Evolutionary conservation across 2,113 vertebrate species (phyloP).

Genomic region (Poicephalus gulielmi): DNA sequence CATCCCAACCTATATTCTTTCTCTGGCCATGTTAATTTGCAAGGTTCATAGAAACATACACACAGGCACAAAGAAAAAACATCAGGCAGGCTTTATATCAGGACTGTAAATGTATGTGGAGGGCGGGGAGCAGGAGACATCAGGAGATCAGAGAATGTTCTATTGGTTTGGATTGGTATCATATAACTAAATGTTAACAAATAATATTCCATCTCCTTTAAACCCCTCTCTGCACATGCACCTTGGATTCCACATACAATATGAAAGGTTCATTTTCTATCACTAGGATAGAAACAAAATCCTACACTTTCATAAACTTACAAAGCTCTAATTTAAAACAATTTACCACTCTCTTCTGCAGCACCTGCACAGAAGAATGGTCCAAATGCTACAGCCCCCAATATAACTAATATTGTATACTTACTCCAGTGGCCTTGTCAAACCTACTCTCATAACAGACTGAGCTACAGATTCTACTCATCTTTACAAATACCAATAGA

Average conservation of each 20-base stretch:
- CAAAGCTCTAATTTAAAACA: not conserved
- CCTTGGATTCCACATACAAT: not conserved
- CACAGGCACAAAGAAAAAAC: not conserved
- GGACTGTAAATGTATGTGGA: not conserved
- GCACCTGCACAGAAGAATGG: not conserved
- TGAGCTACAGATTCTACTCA: not conserved
- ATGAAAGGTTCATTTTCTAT: not conserved
- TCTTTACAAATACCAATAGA: not conserved
- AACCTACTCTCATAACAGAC: not conserved
- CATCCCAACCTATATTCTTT: not conserved
- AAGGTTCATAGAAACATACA: not conserved
- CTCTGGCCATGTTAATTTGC: not conserved
- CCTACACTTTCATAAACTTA: not conserved
- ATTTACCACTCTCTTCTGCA: not conserved
- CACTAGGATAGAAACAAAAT: not conserved
- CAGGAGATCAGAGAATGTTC: not conserved
- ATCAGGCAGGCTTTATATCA: not conserved
- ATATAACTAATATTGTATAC: not conserved
- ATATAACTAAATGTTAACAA: not conserved
- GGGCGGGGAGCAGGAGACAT: not conserved
- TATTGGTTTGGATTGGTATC: not conserved
- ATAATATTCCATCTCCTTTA: not conserved
- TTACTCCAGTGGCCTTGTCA: not conserved
- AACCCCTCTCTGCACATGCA: fast-evolving
- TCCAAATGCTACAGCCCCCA: not conserved